A percentile compares a stretch with the other conserved stretches of the same genome.
phyloP scores from a whole-genome alignment of 2,888 invertebrate genomes.

The Thalpophila matura region DNA sequence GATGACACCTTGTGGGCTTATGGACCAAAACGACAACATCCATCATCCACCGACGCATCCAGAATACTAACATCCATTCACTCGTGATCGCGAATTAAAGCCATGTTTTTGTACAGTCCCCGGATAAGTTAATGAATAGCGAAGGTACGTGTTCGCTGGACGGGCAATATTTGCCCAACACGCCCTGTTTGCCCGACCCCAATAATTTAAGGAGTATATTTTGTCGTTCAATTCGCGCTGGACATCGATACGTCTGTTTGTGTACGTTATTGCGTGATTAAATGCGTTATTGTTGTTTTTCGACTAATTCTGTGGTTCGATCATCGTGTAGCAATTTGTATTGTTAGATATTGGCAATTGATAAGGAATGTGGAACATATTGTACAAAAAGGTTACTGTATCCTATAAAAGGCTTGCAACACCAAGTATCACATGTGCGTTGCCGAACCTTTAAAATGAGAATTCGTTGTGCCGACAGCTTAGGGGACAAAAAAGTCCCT shows the following conservation, averaged over 20 bases:
- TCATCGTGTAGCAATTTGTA: conserved; percentile 22
- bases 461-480: no score
- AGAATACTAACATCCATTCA: conserved; percentile 50
- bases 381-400: no score
- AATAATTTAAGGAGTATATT: conserved; percentile 82
- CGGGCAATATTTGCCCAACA: conserved; percentile 73
- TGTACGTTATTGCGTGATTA: conserved; percentile 71
- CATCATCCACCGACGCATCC: conserved; percentile 31
- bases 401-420: no score
- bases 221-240: conserved; percentile 75
- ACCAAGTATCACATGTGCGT: no score
- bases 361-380: not conserved
- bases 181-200: conserved; percentile 74
- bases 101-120: conserved; percentile 70
- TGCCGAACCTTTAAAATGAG: no score
- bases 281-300: conserved; percentile 68
- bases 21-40: conserved; percentile 26
- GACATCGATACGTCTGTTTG: conserved; percentile 68
- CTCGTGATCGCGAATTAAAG: conserved; percentile 70
- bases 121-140: conserved; percentile 78
- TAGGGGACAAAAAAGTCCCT: no score
- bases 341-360: not conserved
- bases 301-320: conserved; percentile 23
- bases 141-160: conserved; percentile 70
- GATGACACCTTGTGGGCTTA: conserved; percentile 6